Conservation (phyloP, 2,797 vertebrate genomes). For the Tiaroga cobitis region DNA sequence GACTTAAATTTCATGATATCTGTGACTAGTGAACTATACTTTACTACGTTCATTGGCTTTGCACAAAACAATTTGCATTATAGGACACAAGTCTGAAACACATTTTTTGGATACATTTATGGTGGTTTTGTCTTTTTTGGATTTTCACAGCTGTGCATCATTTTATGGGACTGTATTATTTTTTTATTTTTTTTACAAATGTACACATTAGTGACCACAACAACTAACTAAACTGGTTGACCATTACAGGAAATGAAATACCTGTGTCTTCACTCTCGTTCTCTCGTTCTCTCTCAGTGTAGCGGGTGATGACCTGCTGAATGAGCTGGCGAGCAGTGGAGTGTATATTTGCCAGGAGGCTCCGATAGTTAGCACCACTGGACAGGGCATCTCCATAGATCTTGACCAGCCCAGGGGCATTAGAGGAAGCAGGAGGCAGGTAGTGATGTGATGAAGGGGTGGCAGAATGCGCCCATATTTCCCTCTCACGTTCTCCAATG, state of each 20-base stretch:
- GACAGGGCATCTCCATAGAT: constrained; percentile 84
- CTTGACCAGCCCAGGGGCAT: constrained; percentile 83
- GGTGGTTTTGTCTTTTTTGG: background rate
- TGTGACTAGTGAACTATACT: background rate
- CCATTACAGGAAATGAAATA: constrained; percentile 47
- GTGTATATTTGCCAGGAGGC: constrained; percentile 80
- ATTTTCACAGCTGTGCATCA: background rate
- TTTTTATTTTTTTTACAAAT: background rate
- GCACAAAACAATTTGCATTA: background rate
- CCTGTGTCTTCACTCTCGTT: constrained; percentile 80
- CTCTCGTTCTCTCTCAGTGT: constrained; percentile 81
- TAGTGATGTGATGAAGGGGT: constrained; percentile 81
- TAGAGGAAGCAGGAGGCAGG: constrained; percentile 77
- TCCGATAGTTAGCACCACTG: constrained; percentile 84
- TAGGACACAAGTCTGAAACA: background rate
- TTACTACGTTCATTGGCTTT: background rate
- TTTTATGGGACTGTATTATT: background rate
- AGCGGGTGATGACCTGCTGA: constrained; percentile 83
- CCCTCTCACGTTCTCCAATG: constrained; percentile 75
- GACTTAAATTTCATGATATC: background rate
- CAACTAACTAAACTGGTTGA: background rate
- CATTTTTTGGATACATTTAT: background rate
- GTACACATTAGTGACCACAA: background rate
- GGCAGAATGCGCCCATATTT: constrained; percentile 77
- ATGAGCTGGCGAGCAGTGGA: constrained; percentile 83